phyloP scores from a whole-genome alignment of 2,113 vertebrate species.

The Mirza zaza region DNA sequence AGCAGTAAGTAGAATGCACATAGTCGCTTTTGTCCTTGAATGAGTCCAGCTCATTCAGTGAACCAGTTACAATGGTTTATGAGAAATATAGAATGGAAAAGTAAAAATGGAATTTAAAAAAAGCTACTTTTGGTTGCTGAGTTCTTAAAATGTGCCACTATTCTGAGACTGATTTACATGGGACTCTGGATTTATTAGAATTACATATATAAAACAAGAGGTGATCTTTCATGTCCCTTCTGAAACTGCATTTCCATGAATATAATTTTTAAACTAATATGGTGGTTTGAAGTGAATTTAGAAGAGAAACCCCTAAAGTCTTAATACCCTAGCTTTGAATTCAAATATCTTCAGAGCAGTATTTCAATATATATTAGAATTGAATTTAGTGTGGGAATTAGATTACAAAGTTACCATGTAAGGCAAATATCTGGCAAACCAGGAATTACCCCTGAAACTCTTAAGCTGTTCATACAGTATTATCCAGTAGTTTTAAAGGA shows the following conservation, averaged over 20 bases:
- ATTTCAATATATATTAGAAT: not conserved
- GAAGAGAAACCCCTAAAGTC: slow-evolving; percentile 14
- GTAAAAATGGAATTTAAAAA: slow-evolving; percentile 31
- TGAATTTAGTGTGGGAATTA: slow-evolving; percentile 9
- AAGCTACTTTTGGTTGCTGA: not conserved
- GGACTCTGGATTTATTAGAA: slow-evolving; percentile 45
- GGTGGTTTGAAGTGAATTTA: slow-evolving; percentile 35
- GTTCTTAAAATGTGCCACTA: slow-evolving; percentile 3
- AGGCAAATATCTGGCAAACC: not conserved
- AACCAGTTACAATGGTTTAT: not conserved
- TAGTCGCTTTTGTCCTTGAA: not conserved
- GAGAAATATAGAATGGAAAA: not conserved
- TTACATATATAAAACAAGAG: not conserved
- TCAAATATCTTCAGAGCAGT: not conserved
- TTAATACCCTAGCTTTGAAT: not conserved
- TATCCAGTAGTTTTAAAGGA: not conserved
- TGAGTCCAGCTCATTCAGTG: not conserved
- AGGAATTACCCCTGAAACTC: not conserved
- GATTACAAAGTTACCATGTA: not conserved
- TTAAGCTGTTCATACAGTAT: not conserved
- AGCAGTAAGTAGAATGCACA: not conserved
- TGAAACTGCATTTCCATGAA: not conserved
- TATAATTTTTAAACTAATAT: not conserved
- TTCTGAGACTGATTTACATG: slow-evolving; percentile 16
- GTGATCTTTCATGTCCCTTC: slow-evolving; percentile 2